Conservation (phyloP, 2,113 vertebrate species). For the Struthio camelus region DNA sequence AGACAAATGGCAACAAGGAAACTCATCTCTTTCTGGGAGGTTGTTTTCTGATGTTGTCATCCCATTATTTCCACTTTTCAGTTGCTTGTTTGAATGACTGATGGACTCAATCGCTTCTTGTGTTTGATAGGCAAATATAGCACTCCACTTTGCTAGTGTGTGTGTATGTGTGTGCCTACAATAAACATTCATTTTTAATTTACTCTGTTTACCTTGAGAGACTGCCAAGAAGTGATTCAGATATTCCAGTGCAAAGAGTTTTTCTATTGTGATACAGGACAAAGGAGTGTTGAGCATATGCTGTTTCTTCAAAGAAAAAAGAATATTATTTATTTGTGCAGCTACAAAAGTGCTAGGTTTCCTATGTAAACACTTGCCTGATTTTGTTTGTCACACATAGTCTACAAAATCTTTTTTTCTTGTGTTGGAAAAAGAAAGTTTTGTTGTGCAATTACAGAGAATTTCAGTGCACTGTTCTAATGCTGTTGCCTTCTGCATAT, state of each 20-base stretch:
- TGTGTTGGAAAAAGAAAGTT: constrained; percentile 48
- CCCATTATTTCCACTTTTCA: constrained; percentile 72
- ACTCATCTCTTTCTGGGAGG: constrained; percentile 63
- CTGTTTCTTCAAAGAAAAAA: constrained; percentile 65
- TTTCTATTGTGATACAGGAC: constrained; percentile 78
- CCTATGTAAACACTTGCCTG: constrained; percentile 62
- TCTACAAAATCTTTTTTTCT: constrained; percentile 64
- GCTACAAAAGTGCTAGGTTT: constrained; percentile 70
- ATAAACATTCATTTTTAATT: constrained; percentile 82
- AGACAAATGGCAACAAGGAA: constrained; percentile 65
- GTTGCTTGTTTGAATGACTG: constrained; percentile 68
- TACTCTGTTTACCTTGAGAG: constrained; percentile 84
- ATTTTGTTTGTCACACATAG: constrained; percentile 68
- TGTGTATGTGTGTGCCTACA: constrained; percentile 54
- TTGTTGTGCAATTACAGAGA: neutral
- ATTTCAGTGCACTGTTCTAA: neutral
- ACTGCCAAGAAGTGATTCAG: constrained; percentile 80
- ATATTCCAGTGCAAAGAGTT: constrained; percentile 73
- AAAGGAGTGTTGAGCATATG: constrained; percentile 81
- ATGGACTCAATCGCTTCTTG: constrained; percentile 53
- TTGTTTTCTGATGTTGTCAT: constrained; percentile 69
- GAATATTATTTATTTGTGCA: constrained; percentile 75
- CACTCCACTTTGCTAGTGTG: constrained; percentile 38
- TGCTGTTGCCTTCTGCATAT: neutral
- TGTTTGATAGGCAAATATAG: constrained; percentile 70